Base-by-base conservation (phyloP, 1,140 invertebrate genomes). In the Drosophila carrolli region DNA sequence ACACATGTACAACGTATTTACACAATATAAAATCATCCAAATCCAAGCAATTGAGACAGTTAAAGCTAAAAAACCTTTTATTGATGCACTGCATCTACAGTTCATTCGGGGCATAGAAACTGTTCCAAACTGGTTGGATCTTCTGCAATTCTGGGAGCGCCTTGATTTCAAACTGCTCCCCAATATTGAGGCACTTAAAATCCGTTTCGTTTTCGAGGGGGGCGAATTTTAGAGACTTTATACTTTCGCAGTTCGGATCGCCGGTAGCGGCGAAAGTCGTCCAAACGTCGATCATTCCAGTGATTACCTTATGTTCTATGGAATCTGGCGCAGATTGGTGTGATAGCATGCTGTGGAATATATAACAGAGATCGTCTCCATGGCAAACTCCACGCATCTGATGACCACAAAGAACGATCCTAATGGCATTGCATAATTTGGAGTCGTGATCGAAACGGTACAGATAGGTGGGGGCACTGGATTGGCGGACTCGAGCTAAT, bases 321-420 rank as follows among this genome's bases (percentile, higher is more conserved):
- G 92, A 80, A 5, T 78, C 90, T 0, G 72, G 68, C 16, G 92
- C 83, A 55, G 91, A 68, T 47, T 93, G 92, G 14, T 86, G 75
- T 10, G 92, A 93, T 35, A 94, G 73, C 70, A 89, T 86, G 50
- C 92, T 93, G 67, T 93, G 92, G 77, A 95, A 96, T 6, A 95
- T 72, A 85, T 95, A 95, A 67, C 94, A 94, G 2, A 95, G 44
- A 74, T 96, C 95, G 66, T 96, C 95, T 0, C 93, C 94, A 77
- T 96, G 95, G 71, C 93, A 94, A 1, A 93, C 93, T 10, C 95
- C 94, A 78, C 92, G 77, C 27, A 93, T 70, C 29, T 81, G 57
- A 11, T 63, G 66, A 29, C 88, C 88, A 19, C 91, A 92, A 8
- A 92, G 62, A 77, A 82, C 92, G 50, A 76, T 92, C 44, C 65